Evolutionary conservation across 2,797 vertebrate species (phyloP), one percentile per base, ranked within the genome.

Genomic region (Labroides dimidiatus): DNA sequence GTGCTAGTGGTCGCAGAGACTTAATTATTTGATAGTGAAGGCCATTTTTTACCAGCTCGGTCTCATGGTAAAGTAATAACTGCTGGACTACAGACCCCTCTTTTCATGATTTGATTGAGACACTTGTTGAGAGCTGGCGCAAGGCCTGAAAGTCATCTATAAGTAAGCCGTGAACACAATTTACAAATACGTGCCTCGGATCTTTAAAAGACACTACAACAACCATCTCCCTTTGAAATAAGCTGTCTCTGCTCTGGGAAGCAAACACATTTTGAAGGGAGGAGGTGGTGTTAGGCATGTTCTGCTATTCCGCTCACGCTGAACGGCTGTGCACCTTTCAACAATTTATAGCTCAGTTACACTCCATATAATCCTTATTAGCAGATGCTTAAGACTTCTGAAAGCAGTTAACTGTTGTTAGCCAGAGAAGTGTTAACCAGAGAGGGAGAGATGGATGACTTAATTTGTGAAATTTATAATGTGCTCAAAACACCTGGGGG

Each of bases 311-410:
- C 52, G 59, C 84, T 87, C 89, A 87, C 60, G 49, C 66, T 69
- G 76, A 68, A 73, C 79, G 67, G 73, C 51, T 27, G 44, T 50
- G 56, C 68, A 84, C 69, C 72, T 82, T 61, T 21, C 42, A 30
- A 78, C 87, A 84, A 84, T 91, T 88, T 86, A 92, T 85, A 75
- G 82, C 84, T 85, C 72, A 83, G 89, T 88, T 91, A 82, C 89
- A 90, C 89, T 74, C 84, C 82, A 89, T 89, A 91, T 90, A 92
- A 87, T 91, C 84, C 81, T 81, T 82, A 89, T 92, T 91, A 92
- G 80, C 84, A 88, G 87, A 89, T 85, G 89, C 86, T 91, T 87
- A 90, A 88, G 79, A 87, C 80, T 88, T 86, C 76, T 85, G 72
- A 77, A 78, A 79, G 76, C 80, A 87, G 83, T 90, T 89, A 86